A percentile compares a stretch with the other conserved stretches of the same genome.
These are phyloP conservation scores for Tringa solitaria DNA, from an alignment of 2,113 vertebrate genomes.

Conservation along the genomic window DNA sequence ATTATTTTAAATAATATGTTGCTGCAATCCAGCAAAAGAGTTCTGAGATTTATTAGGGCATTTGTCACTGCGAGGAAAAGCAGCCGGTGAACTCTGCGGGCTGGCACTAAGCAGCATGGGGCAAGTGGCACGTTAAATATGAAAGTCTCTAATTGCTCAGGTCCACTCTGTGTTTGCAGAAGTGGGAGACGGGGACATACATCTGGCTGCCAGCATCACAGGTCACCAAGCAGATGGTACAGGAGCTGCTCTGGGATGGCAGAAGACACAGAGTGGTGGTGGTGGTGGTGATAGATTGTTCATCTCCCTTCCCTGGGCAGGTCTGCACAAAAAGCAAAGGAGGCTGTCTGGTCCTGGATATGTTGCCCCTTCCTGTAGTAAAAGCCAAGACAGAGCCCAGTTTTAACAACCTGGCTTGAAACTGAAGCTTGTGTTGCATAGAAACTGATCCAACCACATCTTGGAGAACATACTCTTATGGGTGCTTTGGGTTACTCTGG, in stretches of 20 bases:
- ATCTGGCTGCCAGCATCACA: not conserved
- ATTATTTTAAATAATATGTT: conserved; percentile 43
- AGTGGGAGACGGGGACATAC: not conserved
- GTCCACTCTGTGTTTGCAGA: not conserved
- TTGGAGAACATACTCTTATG: not conserved
- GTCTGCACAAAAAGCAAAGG: not conserved
- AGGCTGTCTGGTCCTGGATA: not conserved
- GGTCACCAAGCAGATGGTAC: not conserved
- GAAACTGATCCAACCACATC: not conserved
- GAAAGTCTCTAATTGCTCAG: not conserved
- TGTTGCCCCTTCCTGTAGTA: not conserved
- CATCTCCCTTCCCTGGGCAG: not conserved
- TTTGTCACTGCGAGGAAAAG: not conserved
- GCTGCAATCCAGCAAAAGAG: not conserved
- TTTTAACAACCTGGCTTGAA: not conserved
- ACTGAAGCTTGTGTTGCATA: not conserved
- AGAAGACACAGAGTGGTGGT: accelerated
- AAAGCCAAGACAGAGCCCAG: not conserved
- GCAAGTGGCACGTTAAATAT: not conserved
- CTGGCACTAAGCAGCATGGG: not conserved
- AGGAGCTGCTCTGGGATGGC: not conserved
- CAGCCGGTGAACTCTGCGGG: not conserved
- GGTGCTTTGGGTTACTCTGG: not conserved
- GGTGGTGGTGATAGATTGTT: not conserved
- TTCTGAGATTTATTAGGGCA: not conserved